Evolutionary conservation across 2,113 vertebrate genomes (phyloP).

Genomic region (Plotosus lineatus): DNA sequence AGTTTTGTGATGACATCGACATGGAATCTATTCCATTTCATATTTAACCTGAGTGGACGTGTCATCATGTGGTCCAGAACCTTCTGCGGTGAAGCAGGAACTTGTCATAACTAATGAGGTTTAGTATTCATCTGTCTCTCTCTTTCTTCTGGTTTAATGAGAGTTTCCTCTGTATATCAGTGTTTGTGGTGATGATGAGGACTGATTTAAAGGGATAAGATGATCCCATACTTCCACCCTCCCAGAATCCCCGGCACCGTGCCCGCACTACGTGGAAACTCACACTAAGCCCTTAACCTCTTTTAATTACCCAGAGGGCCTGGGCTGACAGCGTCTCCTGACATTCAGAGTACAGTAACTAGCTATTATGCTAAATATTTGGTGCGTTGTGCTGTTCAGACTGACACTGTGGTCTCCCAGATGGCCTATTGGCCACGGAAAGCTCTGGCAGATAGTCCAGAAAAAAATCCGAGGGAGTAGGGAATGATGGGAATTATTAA

Average conservation of each 20-base stretch:
- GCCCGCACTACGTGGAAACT: conserved; percentile 66
- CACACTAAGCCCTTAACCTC: conserved; percentile 61
- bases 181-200: conserved; percentile 61
- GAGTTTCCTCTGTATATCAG: conserved; percentile 61
- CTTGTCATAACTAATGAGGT: neutral
- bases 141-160: conserved; percentile 58
- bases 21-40: neutral
- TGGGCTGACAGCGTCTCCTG: conserved; percentile 67
- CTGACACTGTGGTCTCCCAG: conserved; percentile 56
- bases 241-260: conserved; percentile 47
- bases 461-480: conserved; percentile 36
- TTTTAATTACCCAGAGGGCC: conserved; percentile 72
- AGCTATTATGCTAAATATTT: conserved; percentile 77
- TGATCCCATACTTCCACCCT: neutral
- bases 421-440: conserved; percentile 53
- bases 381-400: conserved; percentile 64
- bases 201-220: conserved; percentile 71
- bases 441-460: conserved; percentile 36
- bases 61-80: neutral
- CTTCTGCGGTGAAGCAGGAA: neutral
- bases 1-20: neutral
- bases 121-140: conserved; percentile 8
- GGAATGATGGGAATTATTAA: conserved; percentile 38
- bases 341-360: conserved; percentile 68
- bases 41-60: neutral